Base-by-base conservation (phyloP, 1,140 invertebrate species). In the Drosophila murphyi region DNA sequence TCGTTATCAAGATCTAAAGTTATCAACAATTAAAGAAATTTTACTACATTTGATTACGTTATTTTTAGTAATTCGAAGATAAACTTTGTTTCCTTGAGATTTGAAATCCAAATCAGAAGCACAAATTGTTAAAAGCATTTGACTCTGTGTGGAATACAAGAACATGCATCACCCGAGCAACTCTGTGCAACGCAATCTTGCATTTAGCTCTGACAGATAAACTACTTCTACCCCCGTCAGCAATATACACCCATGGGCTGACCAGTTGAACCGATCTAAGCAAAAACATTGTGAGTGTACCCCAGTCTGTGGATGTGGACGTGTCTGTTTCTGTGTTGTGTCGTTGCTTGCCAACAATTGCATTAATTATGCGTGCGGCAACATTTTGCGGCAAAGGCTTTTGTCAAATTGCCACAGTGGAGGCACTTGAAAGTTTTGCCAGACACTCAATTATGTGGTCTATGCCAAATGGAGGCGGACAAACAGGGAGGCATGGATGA, bases 281-380 rank as follows among this genome's bases (percentile, higher is more conserved):
- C 59, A 20, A 39, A 43, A 57, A 69, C 56, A 54, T 39, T 74
- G 61, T 12, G 37, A 0, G 39, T 54, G 47, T 43, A 37, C 37
- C n/a, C 3, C 31, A 3, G 51, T 35, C n/a, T 54, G 34, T 29
- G 55, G 2, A 29, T 43, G 29, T 45, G 55, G 7, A 10, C 7
- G 41, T 34, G 31, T 5, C 43, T 60, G 43, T n/a, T 43, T 8
- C 5, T 43, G 10, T 43, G 10, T 43, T 20, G 39, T 70, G 73
- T 63, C 72, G 69, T 57, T 54, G 41, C 69, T 65, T 63, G 59
- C 61, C 63, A 57, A 85, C 76, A 87, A 87, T 87, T 76, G 79
- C 82, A 86, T 88, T 86, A 86, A 86, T 88, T 86, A 87, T 82
- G 78, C 67, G 76, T 82, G 82, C 57, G 67, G 73, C 60, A 34